Percentiles rank a stretch among this genome's conserved stretches.
phyloP scores from a whole-genome alignment of 2,113 vertebrate species.

The Hypocryptadius cinnamomeus region DNA sequence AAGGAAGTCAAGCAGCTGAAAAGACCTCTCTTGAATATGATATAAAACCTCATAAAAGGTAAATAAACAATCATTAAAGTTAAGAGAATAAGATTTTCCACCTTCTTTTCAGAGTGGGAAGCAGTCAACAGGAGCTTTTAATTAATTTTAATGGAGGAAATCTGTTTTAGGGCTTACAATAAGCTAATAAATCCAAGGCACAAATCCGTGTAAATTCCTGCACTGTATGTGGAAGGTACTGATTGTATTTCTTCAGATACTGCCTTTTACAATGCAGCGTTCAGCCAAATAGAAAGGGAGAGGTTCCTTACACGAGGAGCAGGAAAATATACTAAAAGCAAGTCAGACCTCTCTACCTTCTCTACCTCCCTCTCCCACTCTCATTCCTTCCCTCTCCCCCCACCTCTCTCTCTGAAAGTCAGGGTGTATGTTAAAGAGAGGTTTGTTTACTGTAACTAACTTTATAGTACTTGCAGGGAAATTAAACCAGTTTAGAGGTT shows the following conservation, averaged over 20 bases:
- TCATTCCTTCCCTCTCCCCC: not conserved
- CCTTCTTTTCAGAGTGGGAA: slow-evolving; percentile 39
- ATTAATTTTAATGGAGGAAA: slow-evolving; percentile 72
- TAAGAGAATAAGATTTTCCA: not conserved
- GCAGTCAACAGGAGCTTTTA: slow-evolving; percentile 65
- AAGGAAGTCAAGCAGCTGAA: not conserved
- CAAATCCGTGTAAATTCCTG: slow-evolving; percentile 68
- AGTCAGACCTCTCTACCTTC: not conserved
- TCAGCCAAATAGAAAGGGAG: slow-evolving; percentile 19
- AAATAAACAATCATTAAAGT: slow-evolving; percentile 37
- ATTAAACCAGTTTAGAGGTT: not conserved
- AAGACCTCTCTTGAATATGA: not conserved
- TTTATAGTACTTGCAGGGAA: slow-evolving; percentile 14
- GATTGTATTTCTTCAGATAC: slow-evolving; percentile 59
- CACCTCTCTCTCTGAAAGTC: not conserved
- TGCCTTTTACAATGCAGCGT: slow-evolving; percentile 36
- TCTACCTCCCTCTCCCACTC: not conserved
- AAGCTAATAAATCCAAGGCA: slow-evolving; percentile 71
- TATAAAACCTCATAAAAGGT: not conserved
- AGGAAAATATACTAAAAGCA: slow-evolving; percentile 28
- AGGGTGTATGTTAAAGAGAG: not conserved
- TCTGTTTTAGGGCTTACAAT: slow-evolving; percentile 67
- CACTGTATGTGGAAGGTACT: slow-evolving; percentile 50
- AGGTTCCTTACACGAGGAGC: not conserved
- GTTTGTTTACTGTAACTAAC: slow-evolving; percentile 54